A percentile compares a stretch with the other conserved stretches of the same genome.
Conservation (phyloP, 2,797 vertebrate species). For the Eulemur albifrons region DNA sequence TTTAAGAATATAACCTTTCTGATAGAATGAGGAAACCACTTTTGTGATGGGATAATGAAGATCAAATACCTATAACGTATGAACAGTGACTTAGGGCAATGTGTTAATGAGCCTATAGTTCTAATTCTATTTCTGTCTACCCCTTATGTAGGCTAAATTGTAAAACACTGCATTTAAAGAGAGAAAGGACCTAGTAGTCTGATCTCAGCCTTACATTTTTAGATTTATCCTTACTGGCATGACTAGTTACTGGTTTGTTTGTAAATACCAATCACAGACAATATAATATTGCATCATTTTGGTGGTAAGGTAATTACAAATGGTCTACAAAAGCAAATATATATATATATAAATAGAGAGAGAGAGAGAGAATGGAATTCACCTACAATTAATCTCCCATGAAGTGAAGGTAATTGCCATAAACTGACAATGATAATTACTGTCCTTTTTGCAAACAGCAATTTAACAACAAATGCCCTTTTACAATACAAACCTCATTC, state of each 20-base stretch:
- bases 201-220: background rate
- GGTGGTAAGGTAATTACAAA: background rate
- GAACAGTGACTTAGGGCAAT: background rate
- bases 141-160: background rate
- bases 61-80: background rate
- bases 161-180: background rate
- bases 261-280: background rate
- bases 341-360: too few species aligned
- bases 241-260: background rate
- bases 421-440: background rate
- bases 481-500: background rate
- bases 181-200: background rate
- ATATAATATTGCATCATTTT: background rate
- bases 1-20: background rate
- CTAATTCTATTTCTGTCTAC: background rate
- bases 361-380: background rate
- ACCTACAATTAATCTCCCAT: background rate
- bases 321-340: background rate
- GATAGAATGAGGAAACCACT: background rate
- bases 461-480: constrained; percentile 18
- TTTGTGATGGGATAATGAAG: background rate
- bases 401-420: background rate
- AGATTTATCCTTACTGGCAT: background rate
- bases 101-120: background rate
- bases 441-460: background rate